Evolutionary conservation across 2,113 vertebrate species (phyloP).

Genomic region (Ursus arctos): DNA sequence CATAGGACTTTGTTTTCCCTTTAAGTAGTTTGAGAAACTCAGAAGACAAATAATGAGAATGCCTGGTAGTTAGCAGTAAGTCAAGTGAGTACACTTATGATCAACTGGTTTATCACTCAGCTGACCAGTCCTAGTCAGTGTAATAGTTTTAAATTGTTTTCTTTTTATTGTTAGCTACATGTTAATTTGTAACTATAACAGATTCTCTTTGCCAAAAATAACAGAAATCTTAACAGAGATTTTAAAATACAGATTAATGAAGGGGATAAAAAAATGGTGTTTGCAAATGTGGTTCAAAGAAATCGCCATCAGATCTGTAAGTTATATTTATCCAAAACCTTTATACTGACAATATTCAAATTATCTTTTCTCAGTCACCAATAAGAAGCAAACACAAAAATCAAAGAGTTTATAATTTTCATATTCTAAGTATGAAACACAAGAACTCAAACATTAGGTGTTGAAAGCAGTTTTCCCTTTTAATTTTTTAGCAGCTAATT

Average conservation of each 20-base stretch:
- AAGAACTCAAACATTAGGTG: constrained; percentile 10
- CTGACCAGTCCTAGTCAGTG: neutral
- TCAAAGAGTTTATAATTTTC: neutral
- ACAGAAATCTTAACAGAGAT: neutral
- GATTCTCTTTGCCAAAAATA: neutral
- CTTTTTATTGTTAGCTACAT: neutral
- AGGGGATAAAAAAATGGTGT: neutral
- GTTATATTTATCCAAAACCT: neutral
- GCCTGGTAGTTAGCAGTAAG: neutral
- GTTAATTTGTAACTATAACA: neutral
- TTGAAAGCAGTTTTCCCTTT: constrained; percentile 47
- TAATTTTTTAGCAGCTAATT: constrained; percentile 42
- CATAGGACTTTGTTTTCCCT: neutral
- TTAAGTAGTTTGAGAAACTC: constrained; percentile 16
- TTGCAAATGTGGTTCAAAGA: neutral
- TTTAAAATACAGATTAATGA: constrained; percentile 36
- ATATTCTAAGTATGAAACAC: constrained; percentile 40
- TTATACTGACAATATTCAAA: constrained; percentile 9
- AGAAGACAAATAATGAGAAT: neutral
- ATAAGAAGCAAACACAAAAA: constrained; percentile 6
- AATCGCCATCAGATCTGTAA: neutral
- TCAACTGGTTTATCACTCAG: neutral
- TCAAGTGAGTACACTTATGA: neutral
- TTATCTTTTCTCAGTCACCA: neutral
- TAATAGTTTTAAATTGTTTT: neutral